Conservation (phyloP, 2,888 invertebrate species). For the Mongoloraphidia duomilia region DNA sequence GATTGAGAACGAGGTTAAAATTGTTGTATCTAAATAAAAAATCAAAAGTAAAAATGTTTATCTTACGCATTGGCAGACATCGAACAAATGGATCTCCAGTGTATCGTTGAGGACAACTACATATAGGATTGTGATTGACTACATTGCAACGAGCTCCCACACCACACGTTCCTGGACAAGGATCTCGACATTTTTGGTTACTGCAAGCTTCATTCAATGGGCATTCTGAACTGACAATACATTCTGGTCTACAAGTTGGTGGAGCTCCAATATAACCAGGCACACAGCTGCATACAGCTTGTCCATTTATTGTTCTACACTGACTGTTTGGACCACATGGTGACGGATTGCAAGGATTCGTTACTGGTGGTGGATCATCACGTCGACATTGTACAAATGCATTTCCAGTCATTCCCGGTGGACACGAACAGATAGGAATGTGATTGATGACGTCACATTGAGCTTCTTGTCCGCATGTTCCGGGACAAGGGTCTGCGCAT, state of each 20-base stretch:
- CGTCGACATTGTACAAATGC: slow-evolving; percentile 52
- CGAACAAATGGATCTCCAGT: slow-evolving; percentile 51
- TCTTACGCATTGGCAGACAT: slow-evolving; percentile 25
- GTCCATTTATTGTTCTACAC: slow-evolving; percentile 39
- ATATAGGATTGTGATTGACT: slow-evolving; percentile 45
- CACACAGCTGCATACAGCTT: slow-evolving; percentile 40
- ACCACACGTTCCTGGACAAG: slow-evolving; percentile 37
- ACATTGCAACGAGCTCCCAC: slow-evolving; percentile 48
- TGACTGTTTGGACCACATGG: slow-evolving; percentile 44
- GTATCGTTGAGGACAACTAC: slow-evolving; percentile 44
- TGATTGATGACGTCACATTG: slow-evolving; percentile 61
- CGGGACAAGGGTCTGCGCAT: slow-evolving; percentile 58
- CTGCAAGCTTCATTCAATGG: slow-evolving; percentile 31
- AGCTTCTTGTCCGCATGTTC: slow-evolving; percentile 62
- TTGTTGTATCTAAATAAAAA: too few relatives aligned
- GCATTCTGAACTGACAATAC: slow-evolving; percentile 35
- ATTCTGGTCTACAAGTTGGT: slow-evolving; percentile 39
- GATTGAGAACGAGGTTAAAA: not conserved
- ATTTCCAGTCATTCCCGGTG: slow-evolving; percentile 53
- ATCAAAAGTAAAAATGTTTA: slow-evolving; percentile 17
- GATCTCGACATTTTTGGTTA: slow-evolving; percentile 38
- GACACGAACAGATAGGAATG: slow-evolving; percentile 62
- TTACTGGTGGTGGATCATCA: slow-evolving; percentile 15
- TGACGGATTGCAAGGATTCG: slow-evolving; percentile 51
- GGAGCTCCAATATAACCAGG: slow-evolving; percentile 34